Evolutionary conservation across 2,113 vertebrate genomes (phyloP), one percentile per base, ranked within the genome.

Genomic region (Zosterops lateralis): DNA sequence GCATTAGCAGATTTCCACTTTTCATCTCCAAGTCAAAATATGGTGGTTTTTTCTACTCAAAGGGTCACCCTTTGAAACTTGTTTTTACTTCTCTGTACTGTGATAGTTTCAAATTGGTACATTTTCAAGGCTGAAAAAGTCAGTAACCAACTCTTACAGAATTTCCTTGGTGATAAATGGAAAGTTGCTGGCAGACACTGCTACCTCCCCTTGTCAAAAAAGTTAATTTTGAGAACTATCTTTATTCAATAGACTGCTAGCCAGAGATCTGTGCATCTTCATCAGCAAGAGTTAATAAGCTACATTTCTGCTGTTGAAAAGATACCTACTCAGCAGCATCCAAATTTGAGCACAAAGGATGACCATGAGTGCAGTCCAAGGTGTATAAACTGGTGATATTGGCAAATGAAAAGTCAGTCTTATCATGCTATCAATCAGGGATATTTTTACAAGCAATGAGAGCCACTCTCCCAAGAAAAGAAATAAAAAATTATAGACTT

Each of bases 121-220:
- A 31, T 78, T n/a, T 74, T 40, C 28, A 17, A 72, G 34, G 53
- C n/a, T 29, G 34, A 47, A 12, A 32, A 28, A 45, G 13, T 64
- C 36, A 40, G 20, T 24, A 80, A 47, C 1, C 3, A 86, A n/a
- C 60, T 34, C 25, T 9, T 29, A 73, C 0, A 65, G 16, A 61
- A 65, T 10, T 61, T 65, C 9, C n/a, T 25, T 7, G 1, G 18
- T 48, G n/a, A 73, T 14, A 80, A 79, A 67, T 5, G 18, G 9
- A 24, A 72, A 76, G 24, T 4, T 24, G 12, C 58, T 47, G 21
- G 11, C 54, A 80, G 62, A 73, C 6, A 28, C 7, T 48, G 32
- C 29, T 64, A 34, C 7, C 17, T n/a, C 3, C 1, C 14, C 8
- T 7, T 18, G 7, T 24, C 2, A 0, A 45, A 88, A 60, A 70